Conservation (phyloP, 2,888 invertebrate species). For the Cephus nigrinus region DNA sequence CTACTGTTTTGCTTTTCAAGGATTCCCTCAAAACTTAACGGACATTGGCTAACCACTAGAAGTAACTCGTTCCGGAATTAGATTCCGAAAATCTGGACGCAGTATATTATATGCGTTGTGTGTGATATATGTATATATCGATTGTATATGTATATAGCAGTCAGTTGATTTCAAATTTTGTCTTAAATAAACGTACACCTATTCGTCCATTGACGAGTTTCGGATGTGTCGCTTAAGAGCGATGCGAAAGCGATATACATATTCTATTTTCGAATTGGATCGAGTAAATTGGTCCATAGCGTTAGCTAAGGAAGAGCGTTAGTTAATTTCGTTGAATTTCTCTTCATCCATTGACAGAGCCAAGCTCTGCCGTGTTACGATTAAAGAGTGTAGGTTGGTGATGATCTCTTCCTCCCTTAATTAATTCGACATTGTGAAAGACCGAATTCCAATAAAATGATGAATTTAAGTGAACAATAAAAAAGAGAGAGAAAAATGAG, state of each 20-base stretch:
- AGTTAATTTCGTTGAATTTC: neutral
- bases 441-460: neutral
- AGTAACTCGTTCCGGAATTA: neutral
- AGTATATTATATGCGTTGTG: neutral
- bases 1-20: neutral
- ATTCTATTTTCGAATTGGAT: neutral
- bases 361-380: neutral
- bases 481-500: slow-evolving; percentile 7
- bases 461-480: neutral
- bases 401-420: neutral
- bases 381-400: neutral
- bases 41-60: neutral
- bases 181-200: neutral
- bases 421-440: neutral
- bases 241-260: neutral
- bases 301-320: neutral
- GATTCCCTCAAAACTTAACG: neutral
- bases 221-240: neutral
- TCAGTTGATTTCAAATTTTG: neutral
- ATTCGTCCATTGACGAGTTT: neutral
- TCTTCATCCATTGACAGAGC: neutral
- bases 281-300: neutral
- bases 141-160: neutral
- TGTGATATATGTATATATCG: neutral
- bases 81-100: neutral